These are phyloP conservation scores for Tridacna crocea DNA, from an alignment of 2,888 invertebrate genomes.

Conservation along the genomic window DNA sequence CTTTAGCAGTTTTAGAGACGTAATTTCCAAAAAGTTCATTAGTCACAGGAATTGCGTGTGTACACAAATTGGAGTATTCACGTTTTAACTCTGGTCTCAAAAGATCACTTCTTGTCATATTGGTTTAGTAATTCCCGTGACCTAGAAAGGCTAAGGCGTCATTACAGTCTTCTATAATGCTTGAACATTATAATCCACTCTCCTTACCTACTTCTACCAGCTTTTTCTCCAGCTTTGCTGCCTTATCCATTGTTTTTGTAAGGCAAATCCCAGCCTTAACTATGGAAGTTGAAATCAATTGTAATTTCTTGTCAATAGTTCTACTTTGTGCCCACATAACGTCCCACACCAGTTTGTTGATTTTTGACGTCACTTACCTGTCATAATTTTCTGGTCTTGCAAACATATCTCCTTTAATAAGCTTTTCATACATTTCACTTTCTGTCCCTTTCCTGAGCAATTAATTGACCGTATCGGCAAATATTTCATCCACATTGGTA, in stretches of 20 bases:
- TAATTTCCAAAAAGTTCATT: not conserved
- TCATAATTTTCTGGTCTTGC: too few species aligned
- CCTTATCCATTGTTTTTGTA: conserved; percentile 6
- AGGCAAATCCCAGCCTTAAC: conserved; percentile 5
- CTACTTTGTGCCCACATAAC: too few species aligned
- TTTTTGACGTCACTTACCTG: too few species aligned
- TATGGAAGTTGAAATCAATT: too few species aligned
- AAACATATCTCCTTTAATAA: too few species aligned
- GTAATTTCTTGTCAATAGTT: too few species aligned
- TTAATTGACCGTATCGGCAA: too few species aligned
- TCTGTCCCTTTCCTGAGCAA: too few species aligned
- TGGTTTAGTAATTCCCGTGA: not conserved
- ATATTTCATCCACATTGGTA: too few species aligned
- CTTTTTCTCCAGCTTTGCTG: not conserved
- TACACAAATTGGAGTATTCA: conserved; percentile 3
- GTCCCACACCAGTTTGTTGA: too few species aligned
- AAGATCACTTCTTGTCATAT: not conserved
- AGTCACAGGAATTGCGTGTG: not conserved
- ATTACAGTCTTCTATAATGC: not conserved
- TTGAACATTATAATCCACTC: not conserved
- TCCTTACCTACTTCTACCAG: not conserved
- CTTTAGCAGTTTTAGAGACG: not conserved
- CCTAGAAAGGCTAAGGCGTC: conserved; percentile 3
- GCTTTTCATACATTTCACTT: too few species aligned
- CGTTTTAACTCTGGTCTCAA: not conserved